Evolutionary conservation across 2,888 invertebrate species (phyloP).

Genomic region (Drosophila pseudotakahashii): DNA sequence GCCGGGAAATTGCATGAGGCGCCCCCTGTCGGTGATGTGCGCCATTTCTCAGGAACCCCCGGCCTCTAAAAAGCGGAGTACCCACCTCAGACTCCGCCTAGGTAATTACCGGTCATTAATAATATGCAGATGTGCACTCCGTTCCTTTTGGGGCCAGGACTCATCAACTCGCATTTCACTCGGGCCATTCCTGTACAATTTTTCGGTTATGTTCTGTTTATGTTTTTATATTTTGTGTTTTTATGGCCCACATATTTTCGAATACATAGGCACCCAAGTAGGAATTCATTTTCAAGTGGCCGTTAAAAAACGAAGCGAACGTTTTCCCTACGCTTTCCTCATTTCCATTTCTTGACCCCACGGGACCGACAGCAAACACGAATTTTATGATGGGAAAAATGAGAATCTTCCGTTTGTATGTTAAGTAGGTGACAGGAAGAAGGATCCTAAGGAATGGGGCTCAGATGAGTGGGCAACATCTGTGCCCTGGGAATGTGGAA

Average conservation of each 20-base stretch:
- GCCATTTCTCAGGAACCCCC: constrained; percentile 48
- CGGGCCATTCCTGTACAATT: constrained; percentile 50
- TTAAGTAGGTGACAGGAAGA: constrained; percentile 63
- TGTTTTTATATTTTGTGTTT: constrained; percentile 75
- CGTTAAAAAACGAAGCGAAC: constrained; percentile 60
- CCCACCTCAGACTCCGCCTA: constrained; percentile 42
- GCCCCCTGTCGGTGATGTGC: constrained; percentile 55
- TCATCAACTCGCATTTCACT: constrained; percentile 52
- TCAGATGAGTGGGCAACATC: constrained; percentile 23
- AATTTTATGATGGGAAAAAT: constrained; percentile 56
- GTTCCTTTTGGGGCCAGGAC: constrained; percentile 4
- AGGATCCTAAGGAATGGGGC: constrained; percentile 21
- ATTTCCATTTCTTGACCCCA: constrained; percentile 55
- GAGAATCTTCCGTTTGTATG: constrained; percentile 41
- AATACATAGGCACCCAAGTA: constrained; percentile 42
- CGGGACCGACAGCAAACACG: constrained; percentile 49
- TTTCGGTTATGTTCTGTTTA: constrained; percentile 66
- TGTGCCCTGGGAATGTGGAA: constrained; percentile 14
- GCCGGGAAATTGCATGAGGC: constrained; percentile 40
- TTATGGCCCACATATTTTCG: constrained; percentile 68
- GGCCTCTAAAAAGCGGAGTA: background rate
- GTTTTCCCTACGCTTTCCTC: constrained; percentile 11
- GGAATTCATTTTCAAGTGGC: constrained; percentile 64
- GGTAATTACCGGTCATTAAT: constrained; percentile 79
- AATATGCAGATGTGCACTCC: constrained; percentile 72